Evolutionary conservation across 2,888 invertebrate species (phyloP).

Genomic region (Phania funesta): DNA sequence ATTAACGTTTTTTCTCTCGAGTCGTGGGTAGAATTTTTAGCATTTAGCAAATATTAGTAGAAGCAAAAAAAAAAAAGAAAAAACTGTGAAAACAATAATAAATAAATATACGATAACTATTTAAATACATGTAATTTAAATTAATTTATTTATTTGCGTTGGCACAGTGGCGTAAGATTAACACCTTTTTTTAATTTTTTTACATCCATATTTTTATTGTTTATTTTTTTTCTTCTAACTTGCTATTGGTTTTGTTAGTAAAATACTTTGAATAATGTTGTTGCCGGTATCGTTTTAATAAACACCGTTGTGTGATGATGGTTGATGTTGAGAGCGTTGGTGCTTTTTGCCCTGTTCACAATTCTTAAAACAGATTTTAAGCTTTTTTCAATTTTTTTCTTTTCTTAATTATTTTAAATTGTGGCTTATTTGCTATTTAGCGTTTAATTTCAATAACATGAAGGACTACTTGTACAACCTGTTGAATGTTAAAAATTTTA

Average conservation of each 20-base stretch:
- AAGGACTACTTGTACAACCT: slow-evolving; percentile 14
- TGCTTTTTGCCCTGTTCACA: background rate
- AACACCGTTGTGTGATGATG: slow-evolving; percentile 1
- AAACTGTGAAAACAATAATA: slow-evolving; percentile 29
- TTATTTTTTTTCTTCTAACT: slow-evolving; percentile 8
- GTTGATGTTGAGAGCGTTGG: slow-evolving; percentile 1
- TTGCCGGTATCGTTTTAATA: slow-evolving; percentile 24
- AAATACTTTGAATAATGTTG: slow-evolving; percentile 27
- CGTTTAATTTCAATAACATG: slow-evolving; percentile 35
- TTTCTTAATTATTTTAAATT: background rate
- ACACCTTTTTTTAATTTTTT: slow-evolving; percentile 52
- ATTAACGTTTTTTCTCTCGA: slow-evolving; percentile 35
- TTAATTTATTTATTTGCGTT: slow-evolving; percentile 64
- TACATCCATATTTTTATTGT: background rate
- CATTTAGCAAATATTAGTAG: slow-evolving; percentile 13
- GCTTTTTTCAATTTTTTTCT: background rate
- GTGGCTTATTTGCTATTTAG: slow-evolving; percentile 13
- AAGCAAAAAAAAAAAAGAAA: slow-evolving; percentile 16
- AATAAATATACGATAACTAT: slow-evolving; percentile 51
- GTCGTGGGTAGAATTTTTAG: slow-evolving; percentile 60
- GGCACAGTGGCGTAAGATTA: slow-evolving; percentile 69
- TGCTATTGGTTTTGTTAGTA: slow-evolving; percentile 44
- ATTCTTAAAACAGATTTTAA: background rate
- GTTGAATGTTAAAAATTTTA: slow-evolving; percentile 62
- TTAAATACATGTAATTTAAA: slow-evolving; percentile 67